These are phyloP conservation scores for Drosophila kikkawai DNA, from an alignment of 1,140 invertebrate species.

Conservation along the genomic window DNA sequence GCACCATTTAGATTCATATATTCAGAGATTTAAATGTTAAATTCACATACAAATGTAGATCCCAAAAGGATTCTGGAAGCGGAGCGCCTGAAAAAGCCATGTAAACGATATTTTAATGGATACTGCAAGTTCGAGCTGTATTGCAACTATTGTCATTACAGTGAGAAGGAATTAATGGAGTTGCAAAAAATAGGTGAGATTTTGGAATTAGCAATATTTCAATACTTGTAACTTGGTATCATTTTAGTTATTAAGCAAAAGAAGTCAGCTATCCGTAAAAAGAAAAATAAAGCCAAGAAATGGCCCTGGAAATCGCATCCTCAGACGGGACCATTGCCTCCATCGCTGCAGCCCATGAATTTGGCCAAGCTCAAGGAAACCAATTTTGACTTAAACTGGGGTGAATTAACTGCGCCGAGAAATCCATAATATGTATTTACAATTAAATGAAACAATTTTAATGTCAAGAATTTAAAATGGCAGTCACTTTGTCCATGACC, in stretches of 20 bases:
- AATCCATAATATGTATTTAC: constrained; percentile 3
- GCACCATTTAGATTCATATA: background rate
- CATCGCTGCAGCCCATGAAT: constrained; percentile 53
- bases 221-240: background rate
- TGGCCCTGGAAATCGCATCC: constrained; percentile 22
- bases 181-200: constrained; percentile 59
- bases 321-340: constrained; percentile 47
- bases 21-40: background rate
- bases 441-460: constrained; percentile 20
- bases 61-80: constrained; percentile 49
- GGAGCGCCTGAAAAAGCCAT: constrained; percentile 61
- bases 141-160: constrained; percentile 73
- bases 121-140: constrained; percentile 69
- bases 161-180: constrained; percentile 50
- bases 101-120: constrained; percentile 59
- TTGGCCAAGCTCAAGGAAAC: constrained; percentile 31
- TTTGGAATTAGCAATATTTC: background rate
- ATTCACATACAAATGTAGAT: constrained; percentile 33
- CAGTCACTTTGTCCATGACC: constrained; percentile 71
- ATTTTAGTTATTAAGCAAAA: constrained; percentile 11
- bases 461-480: constrained; percentile 51
- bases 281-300: constrained; percentile 3
- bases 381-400: constrained; percentile 46
- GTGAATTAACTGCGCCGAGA: constrained; percentile 14
- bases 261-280: constrained; percentile 17